phyloP scores from a whole-genome alignment of 2,797 vertebrate genomes.

The Sebastes nivosus region DNA sequence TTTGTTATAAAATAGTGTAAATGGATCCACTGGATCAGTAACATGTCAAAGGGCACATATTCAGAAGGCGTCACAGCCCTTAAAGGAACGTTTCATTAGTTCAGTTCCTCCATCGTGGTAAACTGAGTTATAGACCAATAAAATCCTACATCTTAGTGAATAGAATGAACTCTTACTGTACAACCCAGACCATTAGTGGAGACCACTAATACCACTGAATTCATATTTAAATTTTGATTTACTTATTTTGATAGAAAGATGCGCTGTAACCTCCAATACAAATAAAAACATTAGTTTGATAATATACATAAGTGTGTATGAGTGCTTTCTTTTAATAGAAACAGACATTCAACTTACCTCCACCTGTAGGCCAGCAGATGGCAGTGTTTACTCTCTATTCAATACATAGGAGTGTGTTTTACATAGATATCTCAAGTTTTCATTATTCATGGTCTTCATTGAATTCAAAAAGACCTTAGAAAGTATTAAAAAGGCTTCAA shows the following conservation, averaged over 20 bases:
- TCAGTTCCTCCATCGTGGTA: neutral
- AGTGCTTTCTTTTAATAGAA: neutral
- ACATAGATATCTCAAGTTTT: neutral
- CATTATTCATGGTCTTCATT: neutral
- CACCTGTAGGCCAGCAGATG: slow-evolving; percentile 47
- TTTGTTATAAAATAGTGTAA: neutral
- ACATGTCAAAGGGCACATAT: slow-evolving; percentile 60
- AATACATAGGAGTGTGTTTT: neutral
- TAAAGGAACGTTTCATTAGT: neutral
- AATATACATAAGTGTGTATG: slow-evolving; percentile 14
- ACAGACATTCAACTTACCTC: neutral
- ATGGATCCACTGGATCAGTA: slow-evolving; percentile 30
- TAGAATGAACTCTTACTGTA: slow-evolving; percentile 17
- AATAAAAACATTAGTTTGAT: slow-evolving; percentile 68
- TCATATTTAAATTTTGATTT: slow-evolving; percentile 52
- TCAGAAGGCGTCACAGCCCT: neutral
- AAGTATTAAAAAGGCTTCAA: neutral
- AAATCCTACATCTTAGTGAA: neutral
- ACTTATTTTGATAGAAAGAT: slow-evolving; percentile 53
- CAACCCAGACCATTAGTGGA: slow-evolving; percentile 2
- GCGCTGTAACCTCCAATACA: slow-evolving; percentile 68
- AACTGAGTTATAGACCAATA: neutral
- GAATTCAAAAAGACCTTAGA: neutral
- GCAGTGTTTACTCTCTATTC: slow-evolving; percentile 36
- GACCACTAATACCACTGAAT: slow-evolving; percentile 20